Evolutionary conservation across 2,113 vertebrate genomes (phyloP).

Genomic region (Corythornis vintsioides): DNA sequence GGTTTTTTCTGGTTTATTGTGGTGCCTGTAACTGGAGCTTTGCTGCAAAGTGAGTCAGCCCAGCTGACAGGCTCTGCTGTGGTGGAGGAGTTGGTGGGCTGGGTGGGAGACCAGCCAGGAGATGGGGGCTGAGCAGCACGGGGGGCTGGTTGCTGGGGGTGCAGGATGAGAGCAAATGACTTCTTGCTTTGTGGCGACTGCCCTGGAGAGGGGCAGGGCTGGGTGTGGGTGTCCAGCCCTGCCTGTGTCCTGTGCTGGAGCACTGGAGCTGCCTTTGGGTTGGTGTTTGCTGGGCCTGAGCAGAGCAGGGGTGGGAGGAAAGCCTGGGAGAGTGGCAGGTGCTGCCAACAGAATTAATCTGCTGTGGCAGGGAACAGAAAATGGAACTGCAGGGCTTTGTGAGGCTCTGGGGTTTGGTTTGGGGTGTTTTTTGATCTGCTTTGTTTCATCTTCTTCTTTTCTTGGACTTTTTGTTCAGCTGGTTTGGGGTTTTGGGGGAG

Average conservation of each 20-base stretch:
- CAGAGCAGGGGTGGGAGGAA: accelerated
- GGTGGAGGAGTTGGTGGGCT: neutral
- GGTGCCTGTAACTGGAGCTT: accelerated
- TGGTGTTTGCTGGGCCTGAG: accelerated
- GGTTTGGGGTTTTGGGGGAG: too few species aligned
- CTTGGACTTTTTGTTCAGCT: too few species aligned
- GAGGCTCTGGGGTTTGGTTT: neutral
- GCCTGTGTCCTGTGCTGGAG: accelerated
- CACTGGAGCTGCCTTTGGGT: accelerated
- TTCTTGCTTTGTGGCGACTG: neutral
- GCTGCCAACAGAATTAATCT: neutral
- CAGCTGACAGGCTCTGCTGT: accelerated
- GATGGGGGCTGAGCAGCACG: accelerated
- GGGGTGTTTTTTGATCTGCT: too few species aligned
- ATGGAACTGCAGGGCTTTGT: neutral
- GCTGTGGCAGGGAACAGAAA: neutral
- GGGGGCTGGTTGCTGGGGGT: too few species aligned
- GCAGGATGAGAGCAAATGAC: accelerated
- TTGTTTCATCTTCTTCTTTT: too few species aligned
- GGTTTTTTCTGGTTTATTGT: neutral
- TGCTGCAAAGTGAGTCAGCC: accelerated
- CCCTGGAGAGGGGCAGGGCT: neutral
- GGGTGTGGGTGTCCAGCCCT: neutral
- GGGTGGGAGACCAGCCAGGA: neutral
- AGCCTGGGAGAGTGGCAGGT: neutral